Conservation (phyloP, 2,113 vertebrate species). For the Siniperca chuatsi region DNA sequence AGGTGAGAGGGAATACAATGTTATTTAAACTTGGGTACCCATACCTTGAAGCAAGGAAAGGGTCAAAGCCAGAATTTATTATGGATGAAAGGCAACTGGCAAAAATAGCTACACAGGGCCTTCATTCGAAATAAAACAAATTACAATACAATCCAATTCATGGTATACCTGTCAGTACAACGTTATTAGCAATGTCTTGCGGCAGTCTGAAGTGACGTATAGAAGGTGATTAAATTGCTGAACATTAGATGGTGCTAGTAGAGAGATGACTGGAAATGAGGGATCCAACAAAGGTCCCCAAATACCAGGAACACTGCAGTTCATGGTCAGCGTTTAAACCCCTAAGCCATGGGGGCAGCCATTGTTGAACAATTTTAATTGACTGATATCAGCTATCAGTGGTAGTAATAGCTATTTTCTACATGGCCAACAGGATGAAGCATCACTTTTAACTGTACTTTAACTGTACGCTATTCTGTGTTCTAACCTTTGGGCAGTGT, state of each 20-base stretch:
- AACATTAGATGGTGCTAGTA: neutral
- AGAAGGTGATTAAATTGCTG: neutral
- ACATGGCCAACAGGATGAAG: neutral
- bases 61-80: constrained; percentile 5
- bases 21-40: neutral
- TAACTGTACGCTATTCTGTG: neutral
- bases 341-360: neutral
- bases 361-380: neutral
- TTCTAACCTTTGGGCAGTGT: neutral
- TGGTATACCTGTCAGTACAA: neutral
- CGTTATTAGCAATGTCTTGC: neutral
- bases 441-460: neutral
- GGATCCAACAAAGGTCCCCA: neutral
- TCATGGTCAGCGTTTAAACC: too few species aligned
- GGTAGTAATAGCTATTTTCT: neutral
- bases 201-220: neutral
- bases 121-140: neutral
- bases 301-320: neutral
- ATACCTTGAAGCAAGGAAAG: neutral
- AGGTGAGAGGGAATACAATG: neutral
- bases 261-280: neutral
- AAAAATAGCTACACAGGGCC: neutral
- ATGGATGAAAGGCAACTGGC: neutral
- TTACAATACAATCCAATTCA: neutral
- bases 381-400: neutral